A percentile compares a stretch with the other conserved stretches of the same genome.
These are phyloP conservation scores for Pemphigus obesinymphae DNA, from an alignment of 1,140 invertebrate species.

Conservation along the genomic window DNA sequence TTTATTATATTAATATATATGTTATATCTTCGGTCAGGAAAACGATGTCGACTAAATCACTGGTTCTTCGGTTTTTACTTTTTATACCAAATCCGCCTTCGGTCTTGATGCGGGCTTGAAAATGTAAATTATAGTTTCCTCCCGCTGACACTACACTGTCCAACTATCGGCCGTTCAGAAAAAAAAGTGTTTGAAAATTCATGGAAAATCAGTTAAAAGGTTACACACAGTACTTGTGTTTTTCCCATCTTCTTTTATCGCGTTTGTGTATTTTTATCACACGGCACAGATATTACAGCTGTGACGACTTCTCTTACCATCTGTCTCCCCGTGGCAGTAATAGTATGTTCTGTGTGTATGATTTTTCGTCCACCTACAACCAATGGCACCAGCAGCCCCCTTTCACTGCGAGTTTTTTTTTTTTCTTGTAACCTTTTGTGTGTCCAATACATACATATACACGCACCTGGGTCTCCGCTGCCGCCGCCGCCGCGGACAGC, in stretches of 20 bases:
- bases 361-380: constrained; percentile 37
- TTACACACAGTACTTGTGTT: background rate
- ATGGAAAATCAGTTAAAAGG: background rate
- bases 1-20: background rate
- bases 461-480: background rate
- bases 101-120: no score
- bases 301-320: constrained; percentile 2
- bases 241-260: background rate
- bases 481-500: background rate
- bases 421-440: constrained; percentile 25
- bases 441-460: background rate
- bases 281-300: background rate
- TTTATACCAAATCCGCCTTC: no score
- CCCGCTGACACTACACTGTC: no score
- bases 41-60: background rate
- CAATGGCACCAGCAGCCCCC: background rate
- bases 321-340: background rate
- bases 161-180: no score
- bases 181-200: no score
- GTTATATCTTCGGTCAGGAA: background rate
- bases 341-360: background rate
- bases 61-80: no score
- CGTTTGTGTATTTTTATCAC: background rate
- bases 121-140: no score
- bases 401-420: constrained; percentile 7